Evolutionary conservation across 1,140 invertebrate species (phyloP).

Genomic region (Chrysoperla carnea): DNA sequence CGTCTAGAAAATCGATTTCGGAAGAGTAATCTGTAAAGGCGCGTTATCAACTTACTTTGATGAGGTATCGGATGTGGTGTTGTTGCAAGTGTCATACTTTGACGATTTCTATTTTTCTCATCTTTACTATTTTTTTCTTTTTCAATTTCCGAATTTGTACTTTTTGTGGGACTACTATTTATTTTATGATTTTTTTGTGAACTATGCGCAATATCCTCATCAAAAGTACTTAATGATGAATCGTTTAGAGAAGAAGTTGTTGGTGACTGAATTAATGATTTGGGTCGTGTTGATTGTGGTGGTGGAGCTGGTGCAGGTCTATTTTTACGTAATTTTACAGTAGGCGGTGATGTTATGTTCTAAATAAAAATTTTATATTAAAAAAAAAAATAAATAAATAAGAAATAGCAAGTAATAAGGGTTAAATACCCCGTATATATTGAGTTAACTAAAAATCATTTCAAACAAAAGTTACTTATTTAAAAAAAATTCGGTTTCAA

Average conservation of each 20-base stretch:
- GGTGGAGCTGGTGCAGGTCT: not conserved
- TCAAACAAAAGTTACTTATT: too few species aligned
- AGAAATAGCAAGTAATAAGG: too few species aligned
- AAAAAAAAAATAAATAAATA: too few species aligned
- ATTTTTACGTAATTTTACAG: too few species aligned
- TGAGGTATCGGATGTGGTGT: too few species aligned
- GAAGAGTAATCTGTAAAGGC: too few species aligned
- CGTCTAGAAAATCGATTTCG: too few species aligned
- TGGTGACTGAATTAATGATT: not conserved
- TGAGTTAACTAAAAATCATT: too few species aligned
- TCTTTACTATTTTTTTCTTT: slow-evolving; percentile 36
- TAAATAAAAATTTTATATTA: too few species aligned
- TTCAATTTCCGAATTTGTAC: slow-evolving; percentile 16
- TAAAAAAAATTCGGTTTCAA: too few species aligned
- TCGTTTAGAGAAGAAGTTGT: not conserved
- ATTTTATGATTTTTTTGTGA: not conserved
- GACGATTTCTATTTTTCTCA: slow-evolving; percentile 34
- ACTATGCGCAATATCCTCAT: not conserved
- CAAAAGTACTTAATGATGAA: not conserved
- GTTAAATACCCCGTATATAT: too few species aligned
- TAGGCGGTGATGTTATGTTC: slow-evolving; percentile 15
- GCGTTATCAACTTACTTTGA: too few species aligned
- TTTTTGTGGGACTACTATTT: not conserved
- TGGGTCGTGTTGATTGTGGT: not conserved
- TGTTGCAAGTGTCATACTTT: slow-evolving; percentile 15